Evolutionary conservation across 2,888 invertebrate genomes (phyloP), one percentile per base, ranked within the genome.

Genomic region (Adineta ricciae): DNA sequence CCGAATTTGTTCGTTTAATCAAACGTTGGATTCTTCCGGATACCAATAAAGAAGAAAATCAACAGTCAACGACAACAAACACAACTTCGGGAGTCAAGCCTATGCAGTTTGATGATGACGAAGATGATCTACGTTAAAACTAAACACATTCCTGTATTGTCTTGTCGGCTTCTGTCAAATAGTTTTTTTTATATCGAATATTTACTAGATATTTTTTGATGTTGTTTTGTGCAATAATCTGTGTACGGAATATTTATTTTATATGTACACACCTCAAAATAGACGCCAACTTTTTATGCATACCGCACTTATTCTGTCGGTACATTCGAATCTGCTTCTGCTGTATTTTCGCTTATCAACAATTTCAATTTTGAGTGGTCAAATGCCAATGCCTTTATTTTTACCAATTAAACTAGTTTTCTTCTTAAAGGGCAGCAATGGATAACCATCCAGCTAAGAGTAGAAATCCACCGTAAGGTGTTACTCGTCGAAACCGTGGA

Each of bases 401-500:
- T 32, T 7, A 64, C 16, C 5, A 64, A 64, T 32, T 64, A 24
- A n/a, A n/a, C n/a, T n/a, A n/a, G n/a, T n/a, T n/a, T 64, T 1
- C 27, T 27, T 64, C 14, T n/a, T 64, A 64, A 64, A 64, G 64
- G 0, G 32, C 32, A 32, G 64, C 64, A 64, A 64, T 64, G 1
- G 64, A 64, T 36, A 64, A 19, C 64, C 64, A 64, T 64, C 64
- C 64, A 14, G 64, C 64, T 36, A 64, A 5, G 32, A 64, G 64
- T 32, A 64, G 64, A 32, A 7, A 3, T 19, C 64, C 64, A 36
- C 64, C 97, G 87, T 95, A 92, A 0, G 97, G 96, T 16, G 96
- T 95, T 52, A 95, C 91, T 87, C 92, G 92, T 85, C 94, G 93
- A 86, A 94, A 92, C 84, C 92, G 92, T 87, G 93, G 93, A 87